Percentiles rank a stretch among this genome's conserved stretches.
These are phyloP conservation scores for Falco punctatus DNA, from an alignment of 2,113 vertebrate species.

Conservation along the genomic window DNA sequence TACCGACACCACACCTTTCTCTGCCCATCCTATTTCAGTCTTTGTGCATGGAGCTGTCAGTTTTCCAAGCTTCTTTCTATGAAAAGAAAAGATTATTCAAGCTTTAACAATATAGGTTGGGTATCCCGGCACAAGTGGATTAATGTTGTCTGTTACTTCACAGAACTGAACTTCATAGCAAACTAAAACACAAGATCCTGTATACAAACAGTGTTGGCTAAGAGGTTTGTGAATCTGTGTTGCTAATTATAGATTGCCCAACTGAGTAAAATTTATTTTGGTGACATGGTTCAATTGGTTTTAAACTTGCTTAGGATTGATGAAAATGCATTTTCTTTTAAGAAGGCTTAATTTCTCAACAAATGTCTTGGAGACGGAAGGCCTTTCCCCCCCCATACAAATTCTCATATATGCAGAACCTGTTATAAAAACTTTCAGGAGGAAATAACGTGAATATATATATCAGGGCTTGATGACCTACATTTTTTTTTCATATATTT, in stretches of 20 bases:
- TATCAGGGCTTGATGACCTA: background rate
- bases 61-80: background rate
- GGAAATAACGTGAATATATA: background rate
- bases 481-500: background rate
- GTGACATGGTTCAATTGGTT: background rate
- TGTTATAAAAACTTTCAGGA: background rate
- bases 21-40: background rate
- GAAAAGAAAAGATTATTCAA: constrained; percentile 13
- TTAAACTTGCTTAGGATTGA: background rate
- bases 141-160: background rate
- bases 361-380: fast-evolving
- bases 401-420: background rate
- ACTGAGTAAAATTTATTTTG: background rate
- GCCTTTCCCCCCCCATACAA: background rate
- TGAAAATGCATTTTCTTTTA: background rate
- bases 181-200: background rate
- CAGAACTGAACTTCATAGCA: background rate
- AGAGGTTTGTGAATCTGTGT: background rate
- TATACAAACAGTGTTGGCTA: background rate
- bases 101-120: background rate
- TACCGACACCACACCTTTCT: constrained; percentile 10
- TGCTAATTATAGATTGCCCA: background rate
- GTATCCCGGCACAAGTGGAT: background rate
- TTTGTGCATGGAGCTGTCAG: background rate
- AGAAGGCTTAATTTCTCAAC: background rate